phyloP scores from a whole-genome alignment of 2,888 invertebrate species.

The Ecdyonurus torrentis region DNA sequence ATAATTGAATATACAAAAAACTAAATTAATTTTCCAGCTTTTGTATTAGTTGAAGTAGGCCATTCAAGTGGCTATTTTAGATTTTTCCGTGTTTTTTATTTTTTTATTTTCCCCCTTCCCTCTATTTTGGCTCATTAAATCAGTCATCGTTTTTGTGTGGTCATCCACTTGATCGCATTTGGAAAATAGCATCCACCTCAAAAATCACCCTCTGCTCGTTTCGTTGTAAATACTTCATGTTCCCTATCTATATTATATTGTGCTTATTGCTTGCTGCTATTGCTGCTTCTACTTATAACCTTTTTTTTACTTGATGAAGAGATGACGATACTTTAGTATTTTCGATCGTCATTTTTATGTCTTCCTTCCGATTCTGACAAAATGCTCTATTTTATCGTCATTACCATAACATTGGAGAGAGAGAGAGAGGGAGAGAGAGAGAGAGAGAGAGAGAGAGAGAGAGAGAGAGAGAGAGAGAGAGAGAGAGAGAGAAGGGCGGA shows the following conservation, averaged over 20 bases:
- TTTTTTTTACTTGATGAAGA: too few species aligned
- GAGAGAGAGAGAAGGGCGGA: neutral
- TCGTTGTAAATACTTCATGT: too few species aligned
- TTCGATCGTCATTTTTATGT: neutral
- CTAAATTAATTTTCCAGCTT: neutral
- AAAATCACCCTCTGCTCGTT: too few species aligned
- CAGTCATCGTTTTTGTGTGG: neutral
- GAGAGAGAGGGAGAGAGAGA: too few species aligned
- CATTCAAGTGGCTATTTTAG: neutral
- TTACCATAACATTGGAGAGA: neutral
- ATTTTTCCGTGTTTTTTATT: too few species aligned
- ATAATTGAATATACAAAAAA: too few species aligned
- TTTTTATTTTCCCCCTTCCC: neutral
- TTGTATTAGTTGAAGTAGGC: neutral
- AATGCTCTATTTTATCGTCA: neutral
- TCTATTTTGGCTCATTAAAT: neutral
- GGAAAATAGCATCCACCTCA: neutral
- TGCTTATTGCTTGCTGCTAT: too few species aligned
- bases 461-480: too few species aligned
- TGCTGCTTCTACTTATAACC: neutral
- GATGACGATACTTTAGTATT: neutral
- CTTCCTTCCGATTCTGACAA: slow-evolving; percentile 1
- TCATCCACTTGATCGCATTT: slow-evolving; percentile 3
- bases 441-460: too few species aligned
- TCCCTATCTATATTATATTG: too few species aligned